Evolutionary conservation across 1,140 invertebrate genomes (phyloP).

Genomic region (Tetragnatha versicolor): DNA sequence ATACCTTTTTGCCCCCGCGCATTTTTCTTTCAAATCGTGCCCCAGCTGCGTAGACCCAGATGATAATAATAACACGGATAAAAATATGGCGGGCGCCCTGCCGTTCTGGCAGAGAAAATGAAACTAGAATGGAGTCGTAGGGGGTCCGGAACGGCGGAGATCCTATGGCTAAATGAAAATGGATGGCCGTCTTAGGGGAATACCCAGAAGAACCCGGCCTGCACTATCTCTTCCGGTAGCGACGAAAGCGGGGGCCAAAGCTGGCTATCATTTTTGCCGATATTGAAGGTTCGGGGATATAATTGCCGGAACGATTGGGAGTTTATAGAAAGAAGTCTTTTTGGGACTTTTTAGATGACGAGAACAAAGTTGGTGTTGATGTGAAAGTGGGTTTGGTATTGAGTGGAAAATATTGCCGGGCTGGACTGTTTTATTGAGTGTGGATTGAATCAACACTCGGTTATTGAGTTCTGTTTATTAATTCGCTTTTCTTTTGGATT

Average conservation of each 20-base stretch:
- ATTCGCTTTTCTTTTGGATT: too few relatives aligned
- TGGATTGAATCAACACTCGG: too few relatives aligned
- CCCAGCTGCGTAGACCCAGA: conserved; percentile 15
- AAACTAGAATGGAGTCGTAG: conserved; percentile 5
- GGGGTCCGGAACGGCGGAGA: conserved; percentile 23
- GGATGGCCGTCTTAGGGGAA: neutral
- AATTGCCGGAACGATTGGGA: neutral
- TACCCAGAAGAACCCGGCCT: neutral
- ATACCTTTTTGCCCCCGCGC: neutral
- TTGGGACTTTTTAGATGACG: too few relatives aligned
- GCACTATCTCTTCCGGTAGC: neutral
- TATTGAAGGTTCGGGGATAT: neutral
- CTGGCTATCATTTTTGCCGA: neutral
- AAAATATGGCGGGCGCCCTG: neutral
- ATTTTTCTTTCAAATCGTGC: neutral
- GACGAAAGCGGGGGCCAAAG: neutral
- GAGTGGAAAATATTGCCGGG: too few relatives aligned
- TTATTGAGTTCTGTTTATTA: too few relatives aligned
- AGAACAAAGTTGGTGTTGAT: too few relatives aligned
- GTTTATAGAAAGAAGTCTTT: too few relatives aligned
- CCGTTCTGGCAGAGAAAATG: neutral
- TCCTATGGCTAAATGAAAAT: conserved; percentile 35
- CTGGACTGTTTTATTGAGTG: too few relatives aligned
- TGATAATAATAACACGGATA: neutral
- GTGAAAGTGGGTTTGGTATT: too few relatives aligned